Percentiles rank a stretch among this genome's conserved stretches.
Conservation (phyloP, 2,888 invertebrate genomes). For the Ypsolopha sequella region DNA sequence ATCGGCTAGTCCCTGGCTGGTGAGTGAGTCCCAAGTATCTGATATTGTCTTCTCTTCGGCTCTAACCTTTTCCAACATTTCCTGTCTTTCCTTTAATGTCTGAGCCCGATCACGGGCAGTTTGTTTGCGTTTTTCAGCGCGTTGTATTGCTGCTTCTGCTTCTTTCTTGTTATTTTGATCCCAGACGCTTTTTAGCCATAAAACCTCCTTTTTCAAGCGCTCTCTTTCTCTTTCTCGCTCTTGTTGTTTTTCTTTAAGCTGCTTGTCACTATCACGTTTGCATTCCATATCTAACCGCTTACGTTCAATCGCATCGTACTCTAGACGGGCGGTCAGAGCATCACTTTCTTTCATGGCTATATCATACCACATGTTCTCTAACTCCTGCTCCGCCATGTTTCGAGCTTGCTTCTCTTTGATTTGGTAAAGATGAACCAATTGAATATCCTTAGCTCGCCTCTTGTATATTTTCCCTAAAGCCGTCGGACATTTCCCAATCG, state of each 20-base stretch:
- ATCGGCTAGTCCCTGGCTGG: slow-evolving; percentile 27
- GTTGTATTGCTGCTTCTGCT: slow-evolving; percentile 32
- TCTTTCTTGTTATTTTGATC: slow-evolving; percentile 38
- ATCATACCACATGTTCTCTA: slow-evolving; percentile 73
- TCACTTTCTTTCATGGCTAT: slow-evolving; percentile 70
- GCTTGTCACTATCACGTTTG: slow-evolving; percentile 26
- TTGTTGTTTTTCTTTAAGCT: slow-evolving; percentile 26
- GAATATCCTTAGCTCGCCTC: slow-evolving; percentile 59
- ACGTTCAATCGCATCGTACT: slow-evolving; percentile 54
- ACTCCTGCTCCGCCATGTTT: slow-evolving; percentile 62
- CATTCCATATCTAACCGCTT: slow-evolving; percentile 42
- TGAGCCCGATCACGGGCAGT: slow-evolving; percentile 24
- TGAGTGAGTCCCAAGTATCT: slow-evolving; percentile 43
- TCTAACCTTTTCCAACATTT: slow-evolving; percentile 15
- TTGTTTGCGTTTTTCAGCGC: slow-evolving; percentile 22
- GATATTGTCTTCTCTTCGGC: slow-evolving; percentile 23
- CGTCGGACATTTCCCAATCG: slow-evolving; percentile 31
- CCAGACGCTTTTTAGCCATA: slow-evolving; percentile 31
- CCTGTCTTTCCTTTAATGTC: slow-evolving; percentile 28
- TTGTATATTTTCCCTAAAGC: slow-evolving; percentile 16
- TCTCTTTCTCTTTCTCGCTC: slow-evolving; percentile 36
- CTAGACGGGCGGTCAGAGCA: slow-evolving; percentile 65
- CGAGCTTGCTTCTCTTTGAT: slow-evolving; percentile 70
- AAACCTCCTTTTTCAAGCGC: slow-evolving; percentile 34
- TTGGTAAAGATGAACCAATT: slow-evolving; percentile 70